These are phyloP conservation scores for Moxostoma hubbsi DNA, from an alignment of 2,797 vertebrate species.

Conservation along the genomic window DNA sequence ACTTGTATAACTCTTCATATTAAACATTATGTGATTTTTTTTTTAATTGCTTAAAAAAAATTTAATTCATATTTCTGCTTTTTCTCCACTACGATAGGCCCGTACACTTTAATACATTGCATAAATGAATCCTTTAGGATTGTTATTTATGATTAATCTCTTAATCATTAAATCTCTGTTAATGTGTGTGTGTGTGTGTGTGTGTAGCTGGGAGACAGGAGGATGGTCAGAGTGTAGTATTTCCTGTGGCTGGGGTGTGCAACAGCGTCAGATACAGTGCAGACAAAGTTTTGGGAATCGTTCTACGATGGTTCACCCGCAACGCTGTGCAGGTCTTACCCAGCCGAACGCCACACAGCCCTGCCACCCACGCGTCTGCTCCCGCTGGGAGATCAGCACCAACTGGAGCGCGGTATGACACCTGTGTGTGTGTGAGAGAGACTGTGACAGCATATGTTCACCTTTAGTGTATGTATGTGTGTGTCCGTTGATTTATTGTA, in stretches of 20 bases:
- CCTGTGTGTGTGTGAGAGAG: neutral
- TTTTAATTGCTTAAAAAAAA: no score
- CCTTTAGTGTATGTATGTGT: neutral
- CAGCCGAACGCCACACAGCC: constrained; percentile 82
- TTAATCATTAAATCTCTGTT: no score
- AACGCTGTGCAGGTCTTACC: constrained; percentile 79
- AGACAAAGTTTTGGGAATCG: constrained; percentile 86
- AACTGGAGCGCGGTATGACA: constrained; percentile 85
- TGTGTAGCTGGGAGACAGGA: constrained; percentile 84
- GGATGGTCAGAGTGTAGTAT: constrained; percentile 89
- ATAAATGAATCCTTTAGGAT: no score
- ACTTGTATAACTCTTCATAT: no score
- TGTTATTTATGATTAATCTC: no score
- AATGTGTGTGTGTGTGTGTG: constrained; percentile 1
- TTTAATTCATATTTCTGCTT: no score
- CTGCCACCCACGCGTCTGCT: constrained; percentile 84
- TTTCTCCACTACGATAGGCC: no score
- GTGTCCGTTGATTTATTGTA: neutral
- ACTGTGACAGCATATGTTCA: no score
- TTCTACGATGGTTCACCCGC: constrained; percentile 86
- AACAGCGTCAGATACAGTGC: constrained; percentile 91
- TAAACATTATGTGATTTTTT: no score
- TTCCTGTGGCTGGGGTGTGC: constrained; percentile 84
- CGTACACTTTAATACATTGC: no score
- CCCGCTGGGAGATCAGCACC: constrained; percentile 85